A percentile compares a stretch with the other conserved stretches of the same genome.
These are phyloP conservation scores for Platichthys flesus DNA, from an alignment of 2,113 vertebrate species.

Conservation along the genomic window DNA sequence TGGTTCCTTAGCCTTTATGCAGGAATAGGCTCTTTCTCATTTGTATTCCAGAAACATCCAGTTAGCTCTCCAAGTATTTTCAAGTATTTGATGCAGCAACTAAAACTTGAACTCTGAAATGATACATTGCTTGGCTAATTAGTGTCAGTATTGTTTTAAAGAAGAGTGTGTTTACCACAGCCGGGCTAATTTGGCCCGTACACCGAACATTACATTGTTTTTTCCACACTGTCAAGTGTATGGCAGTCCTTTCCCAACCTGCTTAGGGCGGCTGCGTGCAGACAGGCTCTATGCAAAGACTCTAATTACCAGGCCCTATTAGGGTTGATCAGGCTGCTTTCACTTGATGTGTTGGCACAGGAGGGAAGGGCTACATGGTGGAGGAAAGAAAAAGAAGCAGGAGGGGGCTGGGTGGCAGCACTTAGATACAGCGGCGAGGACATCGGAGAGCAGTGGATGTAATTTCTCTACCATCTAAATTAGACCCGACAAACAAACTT, in stretches of 20 bases:
- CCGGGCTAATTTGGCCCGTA: constrained; percentile 80
- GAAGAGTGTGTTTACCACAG: constrained; percentile 82
- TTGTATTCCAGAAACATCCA: constrained; percentile 66
- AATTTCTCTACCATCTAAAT: constrained; percentile 68
- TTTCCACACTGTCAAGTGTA: constrained; percentile 81
- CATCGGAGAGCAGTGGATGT: constrained; percentile 50
- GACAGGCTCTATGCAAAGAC: constrained; percentile 79
- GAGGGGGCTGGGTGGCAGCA: constrained; percentile 33
- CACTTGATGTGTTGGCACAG: constrained; percentile 68
- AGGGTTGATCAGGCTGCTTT: constrained; percentile 80
- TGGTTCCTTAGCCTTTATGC: constrained; percentile 5
- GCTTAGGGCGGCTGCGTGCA: constrained; percentile 73
- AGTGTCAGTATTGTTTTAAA: constrained; percentile 84
- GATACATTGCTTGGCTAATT: constrained; percentile 82
- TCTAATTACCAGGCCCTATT: constrained; percentile 83
- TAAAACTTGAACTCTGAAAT: constrained; percentile 74
- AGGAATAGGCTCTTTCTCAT: constrained; percentile 44
- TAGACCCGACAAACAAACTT: constrained; percentile 77
- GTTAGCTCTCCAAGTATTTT: constrained; percentile 60
- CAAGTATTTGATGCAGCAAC: constrained; percentile 60
- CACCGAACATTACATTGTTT: constrained; percentile 79
- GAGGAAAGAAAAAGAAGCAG: neutral
- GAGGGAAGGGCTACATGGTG: constrained; percentile 42
- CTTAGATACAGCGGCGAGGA: constrained; percentile 70
- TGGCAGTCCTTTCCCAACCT: constrained; percentile 77